A percentile compares a stretch with the other conserved stretches of the same genome.
Conservation (phyloP, 2,888 invertebrate species). For the Clunio marinus region DNA sequence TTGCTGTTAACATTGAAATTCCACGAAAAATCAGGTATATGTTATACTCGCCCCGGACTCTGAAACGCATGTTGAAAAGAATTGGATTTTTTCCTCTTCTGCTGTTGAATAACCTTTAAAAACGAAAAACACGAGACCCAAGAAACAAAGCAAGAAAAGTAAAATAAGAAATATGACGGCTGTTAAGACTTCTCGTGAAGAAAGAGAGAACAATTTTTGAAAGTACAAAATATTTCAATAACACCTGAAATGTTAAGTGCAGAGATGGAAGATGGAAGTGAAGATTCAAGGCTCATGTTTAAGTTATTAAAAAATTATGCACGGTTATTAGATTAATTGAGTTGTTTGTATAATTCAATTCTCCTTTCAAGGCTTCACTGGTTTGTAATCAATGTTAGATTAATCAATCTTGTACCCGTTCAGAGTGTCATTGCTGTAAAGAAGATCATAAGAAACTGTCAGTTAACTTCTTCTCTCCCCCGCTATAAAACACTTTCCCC, state of each 20-base stretch:
- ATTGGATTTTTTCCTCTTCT: constrained; percentile 26
- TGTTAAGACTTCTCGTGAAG: not conserved
- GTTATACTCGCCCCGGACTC: constrained; percentile 7
- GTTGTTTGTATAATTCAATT: too few relatives aligned
- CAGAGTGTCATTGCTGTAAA: too few relatives aligned
- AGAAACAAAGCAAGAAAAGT: not conserved
- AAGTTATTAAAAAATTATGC: too few relatives aligned
- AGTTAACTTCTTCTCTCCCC: too few relatives aligned
- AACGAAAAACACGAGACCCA: not conserved
- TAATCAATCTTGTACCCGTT: too few relatives aligned
- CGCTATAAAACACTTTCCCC: not conserved
- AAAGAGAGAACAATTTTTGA: not conserved
- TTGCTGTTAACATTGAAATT: constrained; percentile 38
- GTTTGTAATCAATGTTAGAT: too few relatives aligned
- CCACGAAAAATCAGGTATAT: constrained; percentile 38
- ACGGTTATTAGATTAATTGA: too few relatives aligned
- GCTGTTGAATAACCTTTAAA: constrained; percentile 37
- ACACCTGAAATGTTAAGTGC: not conserved
- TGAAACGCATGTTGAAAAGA: constrained; percentile 31
- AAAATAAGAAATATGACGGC: constrained; percentile 34
- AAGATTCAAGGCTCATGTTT: too few relatives aligned
- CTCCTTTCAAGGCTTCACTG: too few relatives aligned
- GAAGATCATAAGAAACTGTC: too few relatives aligned
- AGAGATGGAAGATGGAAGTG: too few relatives aligned
- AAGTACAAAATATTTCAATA: constrained; percentile 6